These are phyloP conservation scores for Drosophila athabasca DNA, from an alignment of 1,140 invertebrate species.

Conservation along the genomic window DNA sequence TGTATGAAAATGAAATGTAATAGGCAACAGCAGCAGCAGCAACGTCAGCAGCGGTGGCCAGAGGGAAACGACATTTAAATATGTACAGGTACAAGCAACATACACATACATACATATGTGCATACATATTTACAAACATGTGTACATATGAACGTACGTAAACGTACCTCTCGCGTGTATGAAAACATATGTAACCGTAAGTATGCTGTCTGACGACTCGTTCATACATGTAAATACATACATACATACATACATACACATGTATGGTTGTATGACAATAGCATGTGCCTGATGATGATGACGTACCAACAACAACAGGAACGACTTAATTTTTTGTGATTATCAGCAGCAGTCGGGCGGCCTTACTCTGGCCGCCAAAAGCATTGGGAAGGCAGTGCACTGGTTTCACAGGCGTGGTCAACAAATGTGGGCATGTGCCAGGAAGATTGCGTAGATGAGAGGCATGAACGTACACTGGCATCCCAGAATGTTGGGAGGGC, in stretches of 20 bases:
- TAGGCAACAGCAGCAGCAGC: conserved; percentile 44
- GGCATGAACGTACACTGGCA: too few species aligned
- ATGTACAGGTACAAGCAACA: conserved; percentile 17
- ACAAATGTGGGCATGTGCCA: background rate
- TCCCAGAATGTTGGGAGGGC: too few species aligned
- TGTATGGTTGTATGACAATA: conserved; percentile 24
- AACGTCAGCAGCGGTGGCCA: conserved; percentile 15
- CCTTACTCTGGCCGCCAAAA: conserved; percentile 28
- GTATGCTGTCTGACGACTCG: conserved; percentile 27
- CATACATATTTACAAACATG: conserved; percentile 10
- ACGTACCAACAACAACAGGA: conserved; percentile 20
- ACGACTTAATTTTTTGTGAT: conserved; percentile 64
- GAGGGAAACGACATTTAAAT: conserved; percentile 40
- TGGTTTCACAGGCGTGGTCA: conserved; percentile 10
- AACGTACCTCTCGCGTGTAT: background rate
- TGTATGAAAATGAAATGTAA: conserved; percentile 72
- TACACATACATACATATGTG: conserved; percentile 13
- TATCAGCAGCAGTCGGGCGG: conserved; percentile 44
- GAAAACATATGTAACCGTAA: conserved; percentile 12
- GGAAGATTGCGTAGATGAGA: too few species aligned
- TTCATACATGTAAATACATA: conserved; percentile 10
- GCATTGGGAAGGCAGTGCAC: background rate
- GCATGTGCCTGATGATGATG: conserved; percentile 45
- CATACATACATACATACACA: conserved; percentile 26
- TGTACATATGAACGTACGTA: conserved; percentile 14